Evolutionary conservation across 2,888 invertebrate genomes (phyloP).

Genomic region (Polydrusus cervinus): DNA sequence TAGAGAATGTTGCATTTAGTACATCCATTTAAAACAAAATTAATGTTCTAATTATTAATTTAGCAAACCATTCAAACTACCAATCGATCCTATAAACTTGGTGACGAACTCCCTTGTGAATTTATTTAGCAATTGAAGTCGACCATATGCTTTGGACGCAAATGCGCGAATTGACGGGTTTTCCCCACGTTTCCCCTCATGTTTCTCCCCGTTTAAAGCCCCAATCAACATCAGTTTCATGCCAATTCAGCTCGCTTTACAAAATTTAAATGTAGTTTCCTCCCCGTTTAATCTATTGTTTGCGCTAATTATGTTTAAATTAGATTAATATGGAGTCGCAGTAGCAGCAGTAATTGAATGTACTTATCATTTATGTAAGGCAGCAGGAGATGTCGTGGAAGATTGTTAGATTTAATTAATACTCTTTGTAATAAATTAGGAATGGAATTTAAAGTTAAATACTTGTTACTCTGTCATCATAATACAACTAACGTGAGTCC

Average conservation of each 20-base stretch:
- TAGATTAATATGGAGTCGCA: constrained; percentile 34
- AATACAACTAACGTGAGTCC: too few species aligned
- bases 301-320: constrained; percentile 44
- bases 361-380: constrained; percentile 10
- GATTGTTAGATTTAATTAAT: constrained; percentile 6
- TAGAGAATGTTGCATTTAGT: not conserved
- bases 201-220: constrained; percentile 3
- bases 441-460: not conserved
- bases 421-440: not conserved
- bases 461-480: not conserved
- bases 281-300: constrained; percentile 37
- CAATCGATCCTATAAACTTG: not conserved
- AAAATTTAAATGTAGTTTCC: constrained; percentile 39
- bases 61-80: not conserved
- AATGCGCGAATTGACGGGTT: constrained; percentile 22
- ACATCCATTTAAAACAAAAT: not conserved
- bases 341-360: constrained; percentile 26
- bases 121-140: constrained; percentile 28
- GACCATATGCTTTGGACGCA: constrained; percentile 29
- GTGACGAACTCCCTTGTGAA: not conserved
- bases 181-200: constrained; percentile 15
- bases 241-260: constrained; percentile 38
- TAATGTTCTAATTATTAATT: not conserved
- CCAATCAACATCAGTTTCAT: constrained; percentile 33
- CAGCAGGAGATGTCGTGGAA: constrained; percentile 1